Evolutionary conservation across 2,888 invertebrate genomes (phyloP).

Genomic region (Cecidostiba fungosa): DNA sequence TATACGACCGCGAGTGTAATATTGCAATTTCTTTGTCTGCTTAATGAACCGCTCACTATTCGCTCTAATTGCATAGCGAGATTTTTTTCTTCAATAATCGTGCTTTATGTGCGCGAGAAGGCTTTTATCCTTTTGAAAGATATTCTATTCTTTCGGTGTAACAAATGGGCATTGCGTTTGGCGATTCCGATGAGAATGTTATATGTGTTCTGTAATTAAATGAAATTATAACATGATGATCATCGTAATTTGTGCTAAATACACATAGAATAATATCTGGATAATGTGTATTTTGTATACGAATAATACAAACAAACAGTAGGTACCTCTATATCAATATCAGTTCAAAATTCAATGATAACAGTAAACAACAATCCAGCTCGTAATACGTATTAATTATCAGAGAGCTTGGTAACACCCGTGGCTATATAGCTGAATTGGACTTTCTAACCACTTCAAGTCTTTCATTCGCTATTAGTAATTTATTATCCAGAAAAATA

Average conservation of each 20-base stretch:
- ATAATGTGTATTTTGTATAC: not conserved
- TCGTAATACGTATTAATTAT: too few relatives aligned
- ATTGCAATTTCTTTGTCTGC: not conserved
- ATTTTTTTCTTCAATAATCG: not conserved
- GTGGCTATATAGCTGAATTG: too few relatives aligned
- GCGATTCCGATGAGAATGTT: not conserved
- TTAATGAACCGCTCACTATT: not conserved
- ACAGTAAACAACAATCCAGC: not conserved
- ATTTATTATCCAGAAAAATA: too few relatives aligned
- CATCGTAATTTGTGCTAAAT: not conserved
- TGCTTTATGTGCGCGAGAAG: not conserved
- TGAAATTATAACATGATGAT: not conserved
- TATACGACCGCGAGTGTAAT: not conserved
- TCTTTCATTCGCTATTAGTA: too few relatives aligned
- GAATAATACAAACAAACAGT: too few relatives aligned
- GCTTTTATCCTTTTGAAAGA: too few relatives aligned
- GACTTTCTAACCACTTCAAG: too few relatives aligned
- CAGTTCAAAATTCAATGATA: not conserved
- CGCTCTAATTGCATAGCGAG: not conserved
- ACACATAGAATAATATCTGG: not conserved
- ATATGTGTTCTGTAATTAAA: not conserved
- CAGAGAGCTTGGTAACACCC: too few relatives aligned
- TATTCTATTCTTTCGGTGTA: not conserved
- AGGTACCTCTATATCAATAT: too few relatives aligned
- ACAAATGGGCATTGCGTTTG: not conserved